Conservation (phyloP, 2,113 vertebrate species). For the Damaliscus lunatus region DNA sequence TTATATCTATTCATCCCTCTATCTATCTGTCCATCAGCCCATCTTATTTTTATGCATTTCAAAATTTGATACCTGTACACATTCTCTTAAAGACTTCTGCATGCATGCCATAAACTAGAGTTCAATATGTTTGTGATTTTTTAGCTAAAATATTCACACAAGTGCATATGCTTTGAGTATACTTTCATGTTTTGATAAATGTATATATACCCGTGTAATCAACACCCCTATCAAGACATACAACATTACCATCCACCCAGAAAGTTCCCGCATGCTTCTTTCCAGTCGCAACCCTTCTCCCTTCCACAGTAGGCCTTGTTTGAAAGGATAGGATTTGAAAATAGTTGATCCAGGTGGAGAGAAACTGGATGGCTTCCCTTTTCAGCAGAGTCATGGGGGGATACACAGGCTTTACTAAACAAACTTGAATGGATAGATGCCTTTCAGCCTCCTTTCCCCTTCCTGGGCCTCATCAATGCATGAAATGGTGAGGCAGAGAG, state of each 20-base stretch:
- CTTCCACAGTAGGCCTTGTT: neutral
- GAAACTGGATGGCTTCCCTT: neutral
- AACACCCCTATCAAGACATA: neutral
- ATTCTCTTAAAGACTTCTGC: neutral
- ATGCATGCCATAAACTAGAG: neutral
- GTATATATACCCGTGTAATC: neutral
- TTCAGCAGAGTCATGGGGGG: neutral
- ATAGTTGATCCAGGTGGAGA: neutral
- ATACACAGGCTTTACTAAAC: neutral
- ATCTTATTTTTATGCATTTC: conserved; percentile 3
- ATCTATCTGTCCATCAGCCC: neutral
- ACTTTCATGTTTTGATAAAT: conserved; percentile 19
- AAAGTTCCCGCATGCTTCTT: neutral
- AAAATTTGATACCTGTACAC: neutral
- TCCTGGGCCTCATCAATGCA: neutral
- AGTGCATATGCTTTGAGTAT: neutral
- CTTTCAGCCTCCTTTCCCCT: neutral
- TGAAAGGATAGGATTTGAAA: conserved; percentile 23
- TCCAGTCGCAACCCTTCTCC: neutral
- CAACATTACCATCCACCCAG: neutral
- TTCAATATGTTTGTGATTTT: neutral
- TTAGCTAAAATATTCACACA: conserved; percentile 10
- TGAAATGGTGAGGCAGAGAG: neutral
- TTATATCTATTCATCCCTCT: neutral
- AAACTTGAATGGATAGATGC: neutral